phyloP scores from a whole-genome alignment of 1,140 invertebrate species.

The Aporrectodea caliginosa region DNA sequence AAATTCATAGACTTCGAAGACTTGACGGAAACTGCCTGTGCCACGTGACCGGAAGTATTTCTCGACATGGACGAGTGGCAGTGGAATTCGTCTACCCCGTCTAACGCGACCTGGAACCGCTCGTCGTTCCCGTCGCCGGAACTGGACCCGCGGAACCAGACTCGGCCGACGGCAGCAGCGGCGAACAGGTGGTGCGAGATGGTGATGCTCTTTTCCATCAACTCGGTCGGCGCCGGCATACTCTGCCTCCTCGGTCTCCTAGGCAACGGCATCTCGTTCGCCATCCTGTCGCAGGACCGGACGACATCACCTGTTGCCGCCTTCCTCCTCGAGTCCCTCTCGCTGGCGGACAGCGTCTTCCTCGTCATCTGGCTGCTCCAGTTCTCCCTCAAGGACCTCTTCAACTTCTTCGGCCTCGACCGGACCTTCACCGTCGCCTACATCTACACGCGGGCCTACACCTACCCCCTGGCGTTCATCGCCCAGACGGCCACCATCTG shows the following conservation, averaged over 20 bases:
- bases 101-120: too few species aligned
- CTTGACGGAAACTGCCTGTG: background rate
- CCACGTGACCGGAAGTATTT: background rate
- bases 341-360: conserved; percentile 23
- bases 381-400: conserved; percentile 18
- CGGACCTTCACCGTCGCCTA: background rate
- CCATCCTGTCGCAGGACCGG: conserved; percentile 6
- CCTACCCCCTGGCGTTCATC: conserved; percentile 28
- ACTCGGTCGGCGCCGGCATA: background rate
- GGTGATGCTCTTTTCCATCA: background rate
- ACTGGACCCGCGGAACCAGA: background rate
- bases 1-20: too few species aligned
- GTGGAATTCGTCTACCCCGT: too few species aligned
- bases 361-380: conserved; percentile 24
- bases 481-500: conserved; percentile 25
- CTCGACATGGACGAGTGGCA: background rate
- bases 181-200: background rate
- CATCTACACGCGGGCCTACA: conserved; percentile 7
- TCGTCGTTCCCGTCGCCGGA: background rate
- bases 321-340: conserved; percentile 11
- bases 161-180: background rate
- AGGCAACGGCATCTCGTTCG: conserved; percentile 12
- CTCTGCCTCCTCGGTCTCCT: conserved; percentile 6
- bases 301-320: conserved; percentile 16
- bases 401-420: background rate